These are phyloP conservation scores for Centropus bengalensis DNA, from an alignment of 2,113 vertebrate genomes.

Conservation along the genomic window DNA sequence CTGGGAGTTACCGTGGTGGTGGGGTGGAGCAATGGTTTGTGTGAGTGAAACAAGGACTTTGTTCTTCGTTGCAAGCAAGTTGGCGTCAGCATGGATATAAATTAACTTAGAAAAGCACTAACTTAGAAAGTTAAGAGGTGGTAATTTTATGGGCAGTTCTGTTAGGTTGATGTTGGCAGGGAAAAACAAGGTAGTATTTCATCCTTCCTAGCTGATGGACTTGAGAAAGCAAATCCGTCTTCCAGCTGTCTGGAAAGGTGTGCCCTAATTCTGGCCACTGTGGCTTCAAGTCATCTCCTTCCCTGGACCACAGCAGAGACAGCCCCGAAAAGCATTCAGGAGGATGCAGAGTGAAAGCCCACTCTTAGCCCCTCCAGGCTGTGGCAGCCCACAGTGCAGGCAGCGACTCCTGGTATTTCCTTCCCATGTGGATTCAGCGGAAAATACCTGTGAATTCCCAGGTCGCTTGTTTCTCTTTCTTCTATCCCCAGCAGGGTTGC, in stretches of 20 bases:
- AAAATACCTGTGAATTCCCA: slow-evolving; percentile 14
- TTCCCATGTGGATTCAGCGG: neutral
- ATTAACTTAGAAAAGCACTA: neutral
- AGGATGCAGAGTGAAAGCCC: neutral
- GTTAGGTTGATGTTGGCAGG: neutral
- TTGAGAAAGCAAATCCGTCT: neutral
- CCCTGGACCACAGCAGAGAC: neutral
- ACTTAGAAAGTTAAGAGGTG: neutral
- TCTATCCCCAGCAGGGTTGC: neutral
- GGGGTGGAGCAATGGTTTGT: neutral
- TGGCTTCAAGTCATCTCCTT: neutral
- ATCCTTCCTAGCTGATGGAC: neutral
- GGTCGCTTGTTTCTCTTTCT: neutral
- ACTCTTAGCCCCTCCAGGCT: neutral
- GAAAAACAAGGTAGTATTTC: neutral
- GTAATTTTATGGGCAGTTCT: neutral
- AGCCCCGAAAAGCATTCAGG: neutral
- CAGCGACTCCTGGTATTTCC: neutral
- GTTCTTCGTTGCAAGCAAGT: neutral
- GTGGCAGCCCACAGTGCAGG: neutral
- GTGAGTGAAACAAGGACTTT: neutral
- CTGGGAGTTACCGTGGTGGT: neutral
- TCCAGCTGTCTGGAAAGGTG: neutral
- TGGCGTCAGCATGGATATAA: neutral
- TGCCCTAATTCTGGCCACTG: neutral